Evolutionary conservation across 1,140 invertebrate species (phyloP), one percentile per base, ranked within the genome.

Genomic region (Octopus sinensis): DNA sequence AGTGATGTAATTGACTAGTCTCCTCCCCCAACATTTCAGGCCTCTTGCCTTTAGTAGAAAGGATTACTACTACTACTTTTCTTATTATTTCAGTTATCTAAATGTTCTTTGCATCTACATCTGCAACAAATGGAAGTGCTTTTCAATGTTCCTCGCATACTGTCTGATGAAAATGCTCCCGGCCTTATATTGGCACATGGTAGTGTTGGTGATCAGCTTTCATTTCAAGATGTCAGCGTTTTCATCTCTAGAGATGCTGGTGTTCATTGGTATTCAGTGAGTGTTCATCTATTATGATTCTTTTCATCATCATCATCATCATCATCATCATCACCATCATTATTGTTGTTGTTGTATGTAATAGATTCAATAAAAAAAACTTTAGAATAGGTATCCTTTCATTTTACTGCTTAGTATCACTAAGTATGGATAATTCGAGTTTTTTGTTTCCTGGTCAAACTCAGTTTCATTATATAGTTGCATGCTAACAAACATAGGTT

Each of bases 141-240:
- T 95, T 85, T 83, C 95, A 30, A 92, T 93, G 53, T 94, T 93
- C 79, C 93, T 94, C 87, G 93, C 53, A 96, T 97, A 80, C 93
- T 96, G 90, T 95, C 95, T 52, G 95, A 94, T n/a, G 94, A 94
- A 86, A 96, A 95, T 9, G 95, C 96, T 0, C 95, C 96, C 2
- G 96, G 96, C 13, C 93, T 97, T 17, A 95, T 97, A 81, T 93
- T 97, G 90, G 96, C 96, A 0, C 96, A 95, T 3, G 96, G 92
- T 78, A 86, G 81, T 53, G 79, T 85, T 53, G 84, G 86, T 30
- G 83, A 84, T 1, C 83, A 76, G 53, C 81, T 84, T 4, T 81
- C 82, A 9, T 68, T 76, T 17, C 23, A 51, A 23, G 23, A 81
- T 6, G 62, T 95, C 6, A 93, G 93, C 4, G 93, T 97, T 0